These are phyloP conservation scores for Hylaea fasciaria DNA, from an alignment of 2,888 invertebrate species.

Conservation along the genomic window DNA sequence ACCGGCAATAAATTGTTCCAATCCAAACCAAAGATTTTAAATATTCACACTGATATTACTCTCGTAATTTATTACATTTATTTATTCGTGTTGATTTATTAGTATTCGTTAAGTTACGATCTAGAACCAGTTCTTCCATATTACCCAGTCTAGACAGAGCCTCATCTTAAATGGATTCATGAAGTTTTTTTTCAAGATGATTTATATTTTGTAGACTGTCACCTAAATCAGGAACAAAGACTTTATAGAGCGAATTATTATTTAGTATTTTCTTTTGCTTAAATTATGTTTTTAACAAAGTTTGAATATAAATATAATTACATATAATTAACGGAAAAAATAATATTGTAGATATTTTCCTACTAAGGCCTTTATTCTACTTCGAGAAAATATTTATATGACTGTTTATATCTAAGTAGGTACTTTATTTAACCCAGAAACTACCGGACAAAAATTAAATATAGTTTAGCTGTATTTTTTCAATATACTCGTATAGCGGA, in stretches of 20 bases:
- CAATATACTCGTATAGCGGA: no score
- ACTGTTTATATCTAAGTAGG: no score
- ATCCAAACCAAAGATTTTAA: conserved; percentile 26
- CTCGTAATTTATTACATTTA: conserved; percentile 40
- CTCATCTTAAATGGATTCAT: conserved; percentile 37
- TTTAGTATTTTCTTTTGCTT: neutral
- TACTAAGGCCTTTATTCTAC: no score
- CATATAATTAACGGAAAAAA: neutral
- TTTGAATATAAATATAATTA: neutral
- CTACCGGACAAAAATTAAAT: no score
- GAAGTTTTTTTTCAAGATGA: conserved; percentile 38
- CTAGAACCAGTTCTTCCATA: conserved; percentile 36
- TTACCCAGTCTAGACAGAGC: conserved; percentile 31
- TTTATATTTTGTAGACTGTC: conserved; percentile 35
- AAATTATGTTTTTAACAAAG: no score
- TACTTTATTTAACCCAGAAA: no score
- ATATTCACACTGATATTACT: conserved; percentile 38
- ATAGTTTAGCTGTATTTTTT: no score
- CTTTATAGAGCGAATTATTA: conserved; percentile 15
- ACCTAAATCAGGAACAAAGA: conserved; percentile 29
- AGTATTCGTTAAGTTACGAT: conserved; percentile 37
- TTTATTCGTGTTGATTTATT: conserved; percentile 42
- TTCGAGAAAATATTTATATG: no score
- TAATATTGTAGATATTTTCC: no score
- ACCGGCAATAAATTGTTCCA: conserved; percentile 32